A percentile compares a stretch with the other conserved stretches of the same genome.
phyloP scores from a whole-genome alignment of 2,797 vertebrate genomes.

The Toxotes lorentzi region DNA sequence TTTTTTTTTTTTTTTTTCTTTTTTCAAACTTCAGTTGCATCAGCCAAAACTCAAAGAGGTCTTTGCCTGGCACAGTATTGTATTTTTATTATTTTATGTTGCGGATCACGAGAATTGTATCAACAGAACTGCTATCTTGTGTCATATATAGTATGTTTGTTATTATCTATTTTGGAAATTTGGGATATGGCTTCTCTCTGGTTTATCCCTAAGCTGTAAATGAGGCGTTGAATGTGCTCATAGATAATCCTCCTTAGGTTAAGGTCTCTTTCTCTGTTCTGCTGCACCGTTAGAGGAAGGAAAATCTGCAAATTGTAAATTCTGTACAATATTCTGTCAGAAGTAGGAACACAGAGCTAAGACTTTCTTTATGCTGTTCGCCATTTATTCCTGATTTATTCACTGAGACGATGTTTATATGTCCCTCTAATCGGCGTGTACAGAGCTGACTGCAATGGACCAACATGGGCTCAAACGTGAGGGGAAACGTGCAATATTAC shows the following conservation, averaged over 20 bases:
- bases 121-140: slow-evolving; percentile 69
- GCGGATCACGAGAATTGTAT: slow-evolving; percentile 72
- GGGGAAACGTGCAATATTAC: slow-evolving; percentile 89
- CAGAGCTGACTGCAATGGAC: slow-evolving; percentile 88
- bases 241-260: slow-evolving; percentile 73
- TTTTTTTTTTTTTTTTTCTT: slow-evolving; percentile 43
- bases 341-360: slow-evolving; percentile 83
- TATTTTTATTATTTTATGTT: slow-evolving; percentile 75
- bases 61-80: slow-evolving; percentile 80
- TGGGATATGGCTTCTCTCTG: slow-evolving; percentile 78
- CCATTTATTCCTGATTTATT: slow-evolving; percentile 82
- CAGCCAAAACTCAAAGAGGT: slow-evolving; percentile 70
- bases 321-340: slow-evolving; percentile 87
- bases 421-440: slow-evolving; percentile 81
- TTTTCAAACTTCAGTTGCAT: slow-evolving; percentile 67
- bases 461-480: slow-evolving; percentile 85
- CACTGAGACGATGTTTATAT: slow-evolving; percentile 81
- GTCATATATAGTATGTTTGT: slow-evolving; percentile 72
- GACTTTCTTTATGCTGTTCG: slow-evolving; percentile 88
- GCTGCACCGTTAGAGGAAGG: slow-evolving; percentile 66
- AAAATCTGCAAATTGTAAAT: slow-evolving; percentile 86
- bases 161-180: slow-evolving; percentile 71
- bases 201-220: slow-evolving; percentile 74
- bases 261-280: slow-evolving; percentile 59
- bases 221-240: slow-evolving; percentile 80